These are phyloP conservation scores for Pteropus alecto DNA, from an alignment of 2,113 vertebrate species.

Conservation along the genomic window DNA sequence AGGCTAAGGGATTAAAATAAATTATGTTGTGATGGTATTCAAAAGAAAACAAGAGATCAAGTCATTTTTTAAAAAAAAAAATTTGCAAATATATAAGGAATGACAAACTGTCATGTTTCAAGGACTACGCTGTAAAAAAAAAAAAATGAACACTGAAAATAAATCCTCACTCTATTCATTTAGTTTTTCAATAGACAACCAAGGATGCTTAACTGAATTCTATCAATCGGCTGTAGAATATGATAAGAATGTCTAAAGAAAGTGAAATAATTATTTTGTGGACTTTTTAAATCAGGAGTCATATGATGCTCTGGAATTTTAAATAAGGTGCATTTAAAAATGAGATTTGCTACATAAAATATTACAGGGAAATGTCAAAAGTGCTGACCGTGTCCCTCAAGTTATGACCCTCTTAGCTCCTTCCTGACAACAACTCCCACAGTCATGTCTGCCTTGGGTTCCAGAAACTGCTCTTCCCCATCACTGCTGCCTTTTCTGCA, in stretches of 20 bases:
- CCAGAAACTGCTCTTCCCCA: background rate
- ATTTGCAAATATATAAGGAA: background rate
- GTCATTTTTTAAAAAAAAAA: background rate
- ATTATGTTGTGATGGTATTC: slow-evolving; percentile 33
- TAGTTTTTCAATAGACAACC: slow-evolving; percentile 21
- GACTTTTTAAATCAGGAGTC: slow-evolving; percentile 11
- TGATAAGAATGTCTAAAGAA: slow-evolving; percentile 31
- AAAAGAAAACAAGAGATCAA: slow-evolving; percentile 27
- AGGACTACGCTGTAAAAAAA: background rate
- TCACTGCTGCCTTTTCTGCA: background rate
- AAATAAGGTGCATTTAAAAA: slow-evolving; percentile 35
- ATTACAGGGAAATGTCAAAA: background rate
- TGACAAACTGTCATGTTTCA: slow-evolving; percentile 8
- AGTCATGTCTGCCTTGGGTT: background rate
- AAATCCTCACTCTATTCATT: slow-evolving; percentile 26
- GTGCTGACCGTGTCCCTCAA: background rate
- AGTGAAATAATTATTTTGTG: slow-evolving; percentile 17
- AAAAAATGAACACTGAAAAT: slow-evolving; percentile 33
- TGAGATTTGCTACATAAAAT: background rate
- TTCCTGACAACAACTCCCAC: background rate
- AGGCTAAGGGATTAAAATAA: slow-evolving; percentile 38
- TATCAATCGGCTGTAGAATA: slow-evolving; percentile 25
- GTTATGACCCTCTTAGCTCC: background rate
- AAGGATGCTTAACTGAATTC: background rate
- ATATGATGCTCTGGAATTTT: slow-evolving; percentile 5